phyloP scores from a whole-genome alignment of 2,888 invertebrate genomes.

The Octonoba sinensis region DNA sequence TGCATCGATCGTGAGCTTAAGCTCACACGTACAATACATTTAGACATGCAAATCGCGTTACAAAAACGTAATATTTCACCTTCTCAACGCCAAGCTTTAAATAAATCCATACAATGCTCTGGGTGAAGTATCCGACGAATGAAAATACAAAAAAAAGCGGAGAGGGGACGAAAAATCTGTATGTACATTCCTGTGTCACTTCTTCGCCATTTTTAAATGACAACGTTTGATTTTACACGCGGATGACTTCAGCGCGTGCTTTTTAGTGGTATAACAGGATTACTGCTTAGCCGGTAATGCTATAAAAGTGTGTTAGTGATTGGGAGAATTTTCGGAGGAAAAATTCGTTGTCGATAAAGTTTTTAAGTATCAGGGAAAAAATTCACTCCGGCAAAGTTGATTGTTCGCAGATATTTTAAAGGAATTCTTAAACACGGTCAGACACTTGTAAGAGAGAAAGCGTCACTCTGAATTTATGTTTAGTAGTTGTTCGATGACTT shows the following conservation, averaged over 20 bases:
- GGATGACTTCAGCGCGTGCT: slow-evolving; percentile 25
- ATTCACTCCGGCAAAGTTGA: no score
- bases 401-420: no score
- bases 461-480: no score
- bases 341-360: slow-evolving; percentile 31
- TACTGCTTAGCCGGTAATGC: slow-evolving; percentile 53
- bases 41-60: slow-evolving; percentile 62
- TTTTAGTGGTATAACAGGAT: slow-evolving; percentile 44
- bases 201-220: slow-evolving; percentile 33
- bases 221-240: slow-evolving; percentile 58
- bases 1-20: slow-evolving; percentile 44
- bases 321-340: not conserved
- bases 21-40: slow-evolving; percentile 50
- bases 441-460: no score
- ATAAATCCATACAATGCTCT: slow-evolving; percentile 53
- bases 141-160: not conserved
- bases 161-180: not conserved
- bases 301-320: slow-evolving; percentile 38
- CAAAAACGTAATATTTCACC: slow-evolving; percentile 59
- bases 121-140: slow-evolving; percentile 8
- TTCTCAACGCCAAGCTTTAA: slow-evolving; percentile 52
- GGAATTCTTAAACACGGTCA: no score
- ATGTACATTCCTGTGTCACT: slow-evolving; percentile 1
- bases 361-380: slow-evolving; percentile 18
- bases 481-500: no score